These are phyloP conservation scores for Heteromyza rotundicornis DNA, from an alignment of 2,888 invertebrate species.

Conservation along the genomic window DNA sequence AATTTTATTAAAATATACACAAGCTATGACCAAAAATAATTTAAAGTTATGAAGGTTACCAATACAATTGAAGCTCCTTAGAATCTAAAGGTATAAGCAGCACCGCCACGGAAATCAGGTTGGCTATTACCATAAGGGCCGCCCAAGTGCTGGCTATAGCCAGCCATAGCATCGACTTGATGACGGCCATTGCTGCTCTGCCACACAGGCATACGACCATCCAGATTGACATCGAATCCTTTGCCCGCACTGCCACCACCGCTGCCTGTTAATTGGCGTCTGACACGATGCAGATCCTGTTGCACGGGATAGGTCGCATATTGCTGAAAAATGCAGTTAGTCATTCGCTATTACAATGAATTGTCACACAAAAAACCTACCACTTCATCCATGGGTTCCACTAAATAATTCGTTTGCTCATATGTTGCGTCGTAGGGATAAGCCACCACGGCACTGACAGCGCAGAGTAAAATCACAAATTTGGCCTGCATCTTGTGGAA, in stretches of 20 bases:
- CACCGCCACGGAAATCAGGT: constrained; percentile 41
- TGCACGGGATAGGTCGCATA: neutral
- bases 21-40: no score
- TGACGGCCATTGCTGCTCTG: constrained; percentile 49
- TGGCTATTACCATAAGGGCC: constrained; percentile 54
- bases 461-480: neutral
- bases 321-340: neutral
- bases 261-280: constrained; percentile 36
- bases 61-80: constrained; percentile 13
- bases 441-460: neutral
- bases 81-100: constrained; percentile 34
- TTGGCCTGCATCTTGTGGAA: neutral
- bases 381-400: neutral
- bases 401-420: neutral
- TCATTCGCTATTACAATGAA: no score
- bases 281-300: constrained; percentile 22
- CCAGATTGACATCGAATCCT: constrained; percentile 43
- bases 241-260: constrained; percentile 40
- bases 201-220: constrained; percentile 49
- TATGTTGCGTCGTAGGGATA: neutral
- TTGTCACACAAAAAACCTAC: neutral
- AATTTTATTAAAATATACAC: no score
- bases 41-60: no score
- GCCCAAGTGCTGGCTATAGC: constrained; percentile 54
- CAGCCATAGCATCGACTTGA: constrained; percentile 45